phyloP scores from a whole-genome alignment of 2,888 invertebrate species.

The Meandrusa payeni region DNA sequence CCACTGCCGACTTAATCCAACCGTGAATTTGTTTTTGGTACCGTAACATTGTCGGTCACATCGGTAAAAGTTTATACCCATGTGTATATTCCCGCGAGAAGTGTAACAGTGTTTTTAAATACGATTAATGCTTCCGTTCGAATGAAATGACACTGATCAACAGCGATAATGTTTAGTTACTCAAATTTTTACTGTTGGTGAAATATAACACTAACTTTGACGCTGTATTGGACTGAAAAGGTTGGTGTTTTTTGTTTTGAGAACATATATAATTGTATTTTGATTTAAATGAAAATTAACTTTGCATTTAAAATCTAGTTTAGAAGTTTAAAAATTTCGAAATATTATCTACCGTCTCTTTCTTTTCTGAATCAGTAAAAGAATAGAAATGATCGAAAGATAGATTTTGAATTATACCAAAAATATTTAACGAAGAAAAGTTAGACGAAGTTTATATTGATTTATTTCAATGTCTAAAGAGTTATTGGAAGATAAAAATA shows the following conservation, averaged over 20 bases:
- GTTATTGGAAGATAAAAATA: constrained; percentile 1
- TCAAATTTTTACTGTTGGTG: constrained; percentile 47
- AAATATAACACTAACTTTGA: constrained; percentile 35
- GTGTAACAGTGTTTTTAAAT: constrained; percentile 43
- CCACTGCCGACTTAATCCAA: constrained; percentile 48
- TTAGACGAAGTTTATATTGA: too few relatives aligned
- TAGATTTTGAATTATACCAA: too few relatives aligned
- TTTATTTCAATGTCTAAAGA: too few relatives aligned
- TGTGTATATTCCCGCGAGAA: constrained; percentile 40
- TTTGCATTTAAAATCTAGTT: too few relatives aligned
- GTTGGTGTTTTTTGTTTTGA: constrained; percentile 28
- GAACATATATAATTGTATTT: not conserved
- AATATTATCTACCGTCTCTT: too few relatives aligned
- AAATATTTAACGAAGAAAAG: too few relatives aligned
- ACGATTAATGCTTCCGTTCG: constrained; percentile 36
- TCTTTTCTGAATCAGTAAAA: too few relatives aligned
- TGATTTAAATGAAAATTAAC: too few relatives aligned
- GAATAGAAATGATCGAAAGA: too few relatives aligned
- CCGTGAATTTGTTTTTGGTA: constrained; percentile 53
- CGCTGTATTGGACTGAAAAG: constrained; percentile 30
- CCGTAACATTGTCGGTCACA: constrained; percentile 42
- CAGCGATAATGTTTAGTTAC: constrained; percentile 57
- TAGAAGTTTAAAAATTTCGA: too few relatives aligned
- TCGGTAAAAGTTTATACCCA: constrained; percentile 31
- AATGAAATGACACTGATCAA: constrained; percentile 59